Evolutionary conservation across 2,888 invertebrate genomes (phyloP), one percentile per base, ranked within the genome.

Genomic region (Polydrusus pterygomalis): DNA sequence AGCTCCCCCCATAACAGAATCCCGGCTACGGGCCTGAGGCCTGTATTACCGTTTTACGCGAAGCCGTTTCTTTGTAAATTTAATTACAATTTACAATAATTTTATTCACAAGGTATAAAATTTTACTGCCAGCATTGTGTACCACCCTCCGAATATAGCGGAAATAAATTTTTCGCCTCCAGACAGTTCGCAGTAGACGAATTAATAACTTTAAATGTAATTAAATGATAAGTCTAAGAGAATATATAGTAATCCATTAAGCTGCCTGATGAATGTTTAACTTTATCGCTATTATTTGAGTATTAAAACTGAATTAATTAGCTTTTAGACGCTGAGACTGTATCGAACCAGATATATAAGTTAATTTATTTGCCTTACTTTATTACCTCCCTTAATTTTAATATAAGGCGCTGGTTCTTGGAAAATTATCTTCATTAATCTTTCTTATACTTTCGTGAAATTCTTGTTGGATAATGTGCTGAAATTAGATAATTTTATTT

Each of bases 251-350:
- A 77, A 77, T 77, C 77, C 77, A 70, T 77, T 74, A 77, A 74
- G 73, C 69, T 77, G 43, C 58, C 83, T 84, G 85, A 85, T 83
- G 84, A 84, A 85, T 85, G 84, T 85, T 85, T 84, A 85, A 85
- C 85, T 85, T 85, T 82, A 85, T 85, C 83, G 81, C 82, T 81
- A 83, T 85, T 85, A 85, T 85, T 85, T 85, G 84, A 85, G 84
- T 84, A 84, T 84, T 84, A 84, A 84, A 84, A 83, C 82, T 83
- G 84, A 82, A 84, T 85, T 85, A 85, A 85, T 85, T 85, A 85
- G 83, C 81, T 81, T 79, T 76, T 56, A 81, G 80, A 71, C 81
- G 77, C 75, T 62, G 40, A 64, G 68, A 34, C 68, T 72, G 74
- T 78, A 74, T 78, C 74, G 76, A 74, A 72, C 67, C 71, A 78